Conservation (phyloP, 2,888 invertebrate genomes). For the Chalcosyrphus nemorum region DNA sequence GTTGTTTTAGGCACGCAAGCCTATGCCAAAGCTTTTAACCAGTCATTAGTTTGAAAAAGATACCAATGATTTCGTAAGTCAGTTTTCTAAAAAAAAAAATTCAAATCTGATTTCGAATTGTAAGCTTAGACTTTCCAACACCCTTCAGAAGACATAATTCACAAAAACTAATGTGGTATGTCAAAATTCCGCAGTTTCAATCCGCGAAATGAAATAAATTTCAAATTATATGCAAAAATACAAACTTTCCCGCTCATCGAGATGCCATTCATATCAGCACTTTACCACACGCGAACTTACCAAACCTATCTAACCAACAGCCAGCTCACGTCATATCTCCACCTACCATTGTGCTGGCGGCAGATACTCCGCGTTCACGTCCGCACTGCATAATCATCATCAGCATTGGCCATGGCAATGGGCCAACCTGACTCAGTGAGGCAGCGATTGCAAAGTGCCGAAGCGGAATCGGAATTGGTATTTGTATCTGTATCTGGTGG, state of each 20-base stretch:
- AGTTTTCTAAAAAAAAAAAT: no score
- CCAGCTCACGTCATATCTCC: slow-evolving; percentile 43
- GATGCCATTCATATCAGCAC: slow-evolving; percentile 27
- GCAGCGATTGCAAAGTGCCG: slow-evolving; percentile 42
- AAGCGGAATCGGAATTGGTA: slow-evolving; percentile 60
- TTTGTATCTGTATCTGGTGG: neutral
- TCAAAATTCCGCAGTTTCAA: neutral
- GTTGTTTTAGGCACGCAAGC: no score
- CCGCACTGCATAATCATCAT: slow-evolving; percentile 9
- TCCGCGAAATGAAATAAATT: slow-evolving; percentile 14
- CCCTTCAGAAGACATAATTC: neutral
- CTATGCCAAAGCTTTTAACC: no score
- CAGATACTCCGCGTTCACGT: no score
- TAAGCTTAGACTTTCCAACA: neutral
- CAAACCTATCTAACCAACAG: neutral
- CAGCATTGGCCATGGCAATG: slow-evolving; percentile 62
- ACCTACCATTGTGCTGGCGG: slow-evolving; percentile 23
- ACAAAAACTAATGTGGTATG: neutral
- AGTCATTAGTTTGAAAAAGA: no score
- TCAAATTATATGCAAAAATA: slow-evolving; percentile 56
- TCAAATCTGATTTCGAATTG: neutral
- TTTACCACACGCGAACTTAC: slow-evolving; percentile 8
- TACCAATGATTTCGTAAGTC: no score
- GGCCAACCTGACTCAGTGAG: slow-evolving; percentile 59
- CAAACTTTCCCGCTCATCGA: slow-evolving; percentile 64